Evolutionary conservation across 2,888 invertebrate genomes (phyloP).

Genomic region (Eugnorisma glareosa): DNA sequence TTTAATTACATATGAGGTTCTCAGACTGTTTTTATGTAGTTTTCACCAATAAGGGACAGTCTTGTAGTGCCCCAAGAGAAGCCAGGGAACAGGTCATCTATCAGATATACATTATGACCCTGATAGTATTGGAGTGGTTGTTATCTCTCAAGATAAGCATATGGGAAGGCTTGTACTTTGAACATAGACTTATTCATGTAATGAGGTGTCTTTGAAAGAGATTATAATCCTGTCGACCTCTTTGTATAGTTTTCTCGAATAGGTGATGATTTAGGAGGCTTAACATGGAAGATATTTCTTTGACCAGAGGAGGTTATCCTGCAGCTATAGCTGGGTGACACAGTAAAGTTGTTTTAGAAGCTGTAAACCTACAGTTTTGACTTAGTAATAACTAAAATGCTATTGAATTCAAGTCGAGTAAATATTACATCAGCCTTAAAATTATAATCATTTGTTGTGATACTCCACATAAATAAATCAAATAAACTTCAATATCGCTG

Average conservation of each 20-base stretch:
- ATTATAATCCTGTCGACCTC: not conserved
- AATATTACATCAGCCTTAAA: slow-evolving; percentile 59
- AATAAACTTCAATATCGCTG: not conserved
- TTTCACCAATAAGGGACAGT: not conserved
- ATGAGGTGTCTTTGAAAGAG: no score
- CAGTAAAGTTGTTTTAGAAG: no score
- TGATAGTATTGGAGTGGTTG: not conserved
- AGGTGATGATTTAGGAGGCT: not conserved
- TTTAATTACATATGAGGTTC: not conserved
- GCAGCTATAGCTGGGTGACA: no score
- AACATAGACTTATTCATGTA: not conserved
- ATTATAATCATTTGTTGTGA: not conserved
- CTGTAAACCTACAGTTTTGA: not conserved
- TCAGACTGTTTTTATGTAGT: not conserved
- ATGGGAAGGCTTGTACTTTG: slow-evolving; percentile 36
- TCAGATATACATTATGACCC: not conserved
- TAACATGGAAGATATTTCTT: no score
- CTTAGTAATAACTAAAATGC: not conserved
- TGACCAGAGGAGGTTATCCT: not conserved
- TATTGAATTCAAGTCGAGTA: not conserved
- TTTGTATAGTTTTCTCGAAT: not conserved
- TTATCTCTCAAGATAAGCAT: slow-evolving; percentile 48
- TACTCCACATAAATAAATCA: not conserved
- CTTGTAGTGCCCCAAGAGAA: not conserved
- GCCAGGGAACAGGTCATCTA: not conserved